A percentile compares a stretch with the other conserved stretches of the same genome.
Conservation (phyloP, 2,797 vertebrate genomes). For the Tragopan temminckii region DNA sequence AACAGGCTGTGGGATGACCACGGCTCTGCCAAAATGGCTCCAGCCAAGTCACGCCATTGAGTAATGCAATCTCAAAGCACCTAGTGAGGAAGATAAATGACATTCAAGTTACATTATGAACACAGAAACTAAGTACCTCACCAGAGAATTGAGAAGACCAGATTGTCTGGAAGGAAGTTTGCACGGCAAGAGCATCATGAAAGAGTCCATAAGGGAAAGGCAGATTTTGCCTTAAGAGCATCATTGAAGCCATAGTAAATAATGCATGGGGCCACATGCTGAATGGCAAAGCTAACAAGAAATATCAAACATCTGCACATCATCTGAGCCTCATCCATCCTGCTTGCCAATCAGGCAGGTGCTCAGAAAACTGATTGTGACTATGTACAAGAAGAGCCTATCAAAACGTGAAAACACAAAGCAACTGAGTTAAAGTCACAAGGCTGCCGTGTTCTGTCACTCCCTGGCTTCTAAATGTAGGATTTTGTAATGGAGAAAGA, state of each 20-base stretch:
- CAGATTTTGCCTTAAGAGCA: neutral
- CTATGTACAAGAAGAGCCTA: neutral
- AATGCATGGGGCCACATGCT: neutral
- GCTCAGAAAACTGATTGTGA: neutral
- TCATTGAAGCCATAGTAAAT: neutral
- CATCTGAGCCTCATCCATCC: neutral
- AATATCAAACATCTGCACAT: neutral
- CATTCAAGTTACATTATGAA: neutral
- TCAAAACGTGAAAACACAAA: neutral
- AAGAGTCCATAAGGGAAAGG: neutral
- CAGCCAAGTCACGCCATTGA: neutral
- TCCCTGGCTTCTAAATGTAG: neutral
- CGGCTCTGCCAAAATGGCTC: neutral
- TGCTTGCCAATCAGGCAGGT: neutral
- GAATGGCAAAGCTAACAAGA: conserved; percentile 5
- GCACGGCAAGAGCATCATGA: neutral
- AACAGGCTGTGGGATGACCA: rapidly evolving
- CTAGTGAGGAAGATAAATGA: neutral
- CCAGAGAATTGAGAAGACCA: neutral
- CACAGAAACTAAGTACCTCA: neutral
- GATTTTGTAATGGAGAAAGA: neutral
- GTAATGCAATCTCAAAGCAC: neutral
- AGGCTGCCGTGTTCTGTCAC: neutral
- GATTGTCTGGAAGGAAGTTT: neutral
- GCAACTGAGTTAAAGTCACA: neutral